Evolutionary conservation across 53 echinoderm and acorn worm species (phyloP), one percentile per base, ranked within the genome.

Genomic region (Echinarachnius parma): DNA sequence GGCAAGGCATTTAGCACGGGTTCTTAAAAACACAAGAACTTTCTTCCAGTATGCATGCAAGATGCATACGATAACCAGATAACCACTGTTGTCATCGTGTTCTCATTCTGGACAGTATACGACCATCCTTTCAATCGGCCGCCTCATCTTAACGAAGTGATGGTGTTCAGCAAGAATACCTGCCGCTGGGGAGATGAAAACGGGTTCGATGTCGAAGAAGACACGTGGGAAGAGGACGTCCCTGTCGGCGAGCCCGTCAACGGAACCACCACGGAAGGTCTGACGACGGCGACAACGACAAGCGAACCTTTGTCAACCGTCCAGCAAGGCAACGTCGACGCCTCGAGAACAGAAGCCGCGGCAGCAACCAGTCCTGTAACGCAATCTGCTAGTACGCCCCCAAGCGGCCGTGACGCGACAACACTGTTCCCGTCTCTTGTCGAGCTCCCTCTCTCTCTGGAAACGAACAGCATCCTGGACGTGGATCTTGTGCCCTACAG

Each of bases 101-200:
- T 18, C 18, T 49, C 50, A 4, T 49, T 49, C 4, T 18, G 4
- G 4, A 4, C 50, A 66, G 66, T 48, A 1, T 66, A 66, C 9
- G 66, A 66, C 13, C 66, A 66, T 22, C 66, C 66, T 26, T 66
- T 66, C 48, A 66, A 47, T 21, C 66, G 66, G 19, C 66, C 66
- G 46, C 66, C 66, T 2, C 48, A 66, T 23, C 66, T 66, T 18
- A 66, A 66, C 48, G 66, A 66, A 14, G 19, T 66, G n/a, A 4
- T 66, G 2, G 48, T 66, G 1, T 66, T 66, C 48, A n/a, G n/a
- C n/a, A 34, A 62, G 62, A 62, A 21, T 5, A 1, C 9, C 20
- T 28, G 66, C 10, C 66, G 47, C 2, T 62, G 62, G 13, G 34
- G 37, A 42, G 2, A 20, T 9, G 20, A 33, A 18, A 21, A 61